Conservation (phyloP, 2,888 invertebrate genomes). For the Epistrophe eligans region DNA sequence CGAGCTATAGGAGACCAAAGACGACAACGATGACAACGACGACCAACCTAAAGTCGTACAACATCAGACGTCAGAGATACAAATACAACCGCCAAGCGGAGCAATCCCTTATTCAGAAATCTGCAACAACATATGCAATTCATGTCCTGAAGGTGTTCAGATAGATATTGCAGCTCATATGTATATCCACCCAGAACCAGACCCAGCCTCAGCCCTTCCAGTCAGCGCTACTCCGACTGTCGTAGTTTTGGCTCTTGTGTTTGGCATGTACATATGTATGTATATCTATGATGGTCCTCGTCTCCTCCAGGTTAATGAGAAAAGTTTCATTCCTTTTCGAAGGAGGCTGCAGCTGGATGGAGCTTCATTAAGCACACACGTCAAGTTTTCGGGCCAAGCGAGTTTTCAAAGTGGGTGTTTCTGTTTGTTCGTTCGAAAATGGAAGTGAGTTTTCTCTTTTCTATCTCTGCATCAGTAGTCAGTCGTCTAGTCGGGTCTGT, state of each 20-base stretch:
- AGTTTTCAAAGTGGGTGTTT: conserved; percentile 31
- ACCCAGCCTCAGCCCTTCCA: not conserved
- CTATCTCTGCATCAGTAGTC: conserved; percentile 47
- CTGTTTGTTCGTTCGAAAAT: conserved; percentile 10
- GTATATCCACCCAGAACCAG: no score
- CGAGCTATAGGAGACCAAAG: conserved; percentile 7
- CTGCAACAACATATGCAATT: conserved; percentile 74
- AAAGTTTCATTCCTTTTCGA: conserved; percentile 82
- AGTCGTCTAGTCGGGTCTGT: conserved; percentile 16
- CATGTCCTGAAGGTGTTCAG: conserved; percentile 71
- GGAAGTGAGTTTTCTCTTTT: conserved; percentile 21
- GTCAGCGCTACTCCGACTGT: conserved; percentile 20
- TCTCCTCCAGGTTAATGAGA: conserved; percentile 81
- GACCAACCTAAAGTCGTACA: not conserved
- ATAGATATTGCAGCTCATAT: conserved; percentile 25
- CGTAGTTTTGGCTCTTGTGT: conserved; percentile 31
- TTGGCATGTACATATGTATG: conserved; percentile 31
- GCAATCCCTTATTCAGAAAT: conserved; percentile 65
- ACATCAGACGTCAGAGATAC: conserved; percentile 24
- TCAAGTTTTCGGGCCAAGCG: conserved; percentile 60
- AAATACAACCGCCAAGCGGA: conserved; percentile 45
- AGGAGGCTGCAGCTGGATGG: conserved; percentile 74
- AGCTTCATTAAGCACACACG: conserved; percentile 76
- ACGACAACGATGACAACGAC: conserved; percentile 17
- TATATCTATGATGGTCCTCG: conserved; percentile 51